Evolutionary conservation across 30 jellyfish, hydroid and myxozoan species (phyloP).

Genomic region (Phacellophora camtschatica): DNA sequence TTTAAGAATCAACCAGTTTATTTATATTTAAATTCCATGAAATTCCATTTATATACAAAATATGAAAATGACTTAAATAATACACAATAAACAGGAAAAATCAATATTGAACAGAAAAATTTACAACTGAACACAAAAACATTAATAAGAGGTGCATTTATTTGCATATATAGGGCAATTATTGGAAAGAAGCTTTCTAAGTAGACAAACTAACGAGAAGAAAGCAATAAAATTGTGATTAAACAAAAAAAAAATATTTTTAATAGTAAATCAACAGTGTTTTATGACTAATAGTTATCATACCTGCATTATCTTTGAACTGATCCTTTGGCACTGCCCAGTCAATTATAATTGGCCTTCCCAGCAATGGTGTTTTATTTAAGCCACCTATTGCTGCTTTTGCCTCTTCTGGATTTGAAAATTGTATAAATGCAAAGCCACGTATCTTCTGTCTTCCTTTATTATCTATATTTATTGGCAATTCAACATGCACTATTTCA

Average conservation of each 20-base stretch:
- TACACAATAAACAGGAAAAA: no score
- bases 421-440: conserved; percentile 94
- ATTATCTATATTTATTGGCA: conserved; percentile 60
- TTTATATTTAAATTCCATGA: no score
- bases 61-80: no score
- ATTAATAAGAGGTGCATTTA: not conserved
- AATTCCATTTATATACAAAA: no score
- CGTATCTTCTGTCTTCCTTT: conserved; percentile 26
- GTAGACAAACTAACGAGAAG: no score
- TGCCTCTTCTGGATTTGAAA: conserved; percentile 54
- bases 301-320: conserved; percentile 35
- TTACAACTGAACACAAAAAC: not conserved
- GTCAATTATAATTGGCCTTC: conserved; percentile 91
- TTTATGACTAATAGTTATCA: not conserved
- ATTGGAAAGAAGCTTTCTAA: not conserved
- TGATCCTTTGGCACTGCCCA: conserved; percentile 94
- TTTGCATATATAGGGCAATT: not conserved
- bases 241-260: no score
- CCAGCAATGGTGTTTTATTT: conserved; percentile 64
- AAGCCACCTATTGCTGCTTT: conserved; percentile 70
- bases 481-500: conserved; percentile 21
- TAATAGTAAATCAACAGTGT: no score
- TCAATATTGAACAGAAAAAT: no score
- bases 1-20: no score
- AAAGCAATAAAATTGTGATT: no score